Evolutionary conservation across 2,888 invertebrate genomes (phyloP).

Genomic region (Elmis aenea): DNA sequence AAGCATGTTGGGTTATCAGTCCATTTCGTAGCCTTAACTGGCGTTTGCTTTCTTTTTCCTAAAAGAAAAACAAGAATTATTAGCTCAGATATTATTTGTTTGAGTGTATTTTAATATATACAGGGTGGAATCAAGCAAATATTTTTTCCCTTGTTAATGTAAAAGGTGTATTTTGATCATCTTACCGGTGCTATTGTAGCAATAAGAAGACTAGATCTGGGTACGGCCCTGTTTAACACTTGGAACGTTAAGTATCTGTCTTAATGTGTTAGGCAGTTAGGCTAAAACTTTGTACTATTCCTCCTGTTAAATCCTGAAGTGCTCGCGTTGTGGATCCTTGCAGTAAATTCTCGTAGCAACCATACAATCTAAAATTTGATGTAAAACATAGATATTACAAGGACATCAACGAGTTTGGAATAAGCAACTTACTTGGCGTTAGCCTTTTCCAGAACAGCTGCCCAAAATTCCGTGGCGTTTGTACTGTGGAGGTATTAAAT

Average conservation of each 20-base stretch:
- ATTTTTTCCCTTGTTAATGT: too few relatives aligned
- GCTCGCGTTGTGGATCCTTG: conserved; percentile 63
- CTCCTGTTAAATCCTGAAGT: conserved; percentile 68
- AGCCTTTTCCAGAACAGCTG: conserved; percentile 72
- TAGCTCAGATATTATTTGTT: too few relatives aligned
- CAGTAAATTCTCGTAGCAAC: conserved; percentile 63
- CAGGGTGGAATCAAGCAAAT: too few relatives aligned
- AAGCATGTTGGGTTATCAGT: conserved; percentile 62
- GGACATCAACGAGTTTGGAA: too few relatives aligned
- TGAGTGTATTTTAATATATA: too few relatives aligned
- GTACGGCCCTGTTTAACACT: conserved; percentile 62
- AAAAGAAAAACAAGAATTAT: conserved; percentile 16
- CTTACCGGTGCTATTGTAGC: conserved; percentile 60
- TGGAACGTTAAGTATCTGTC: conserved; percentile 63
- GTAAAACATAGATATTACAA: too few relatives aligned
- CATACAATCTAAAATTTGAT: conserved; percentile 63
- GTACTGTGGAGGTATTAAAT: conserved; percentile 57
- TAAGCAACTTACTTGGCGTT: conserved; percentile 76
- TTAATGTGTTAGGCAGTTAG: conserved; percentile 59
- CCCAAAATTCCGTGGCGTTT: conserved; percentile 68
- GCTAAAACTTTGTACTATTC: conserved; percentile 68
- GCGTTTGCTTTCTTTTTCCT: conserved; percentile 54
- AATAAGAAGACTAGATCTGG: conserved; percentile 64
- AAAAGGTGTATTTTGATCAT: too few relatives aligned
- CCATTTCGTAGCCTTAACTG: conserved; percentile 57